Evolutionary conservation across 2,113 vertebrate species (phyloP), one percentile per base, ranked within the genome.

Genomic region (Ptilorrhoa leucosticta): DNA sequence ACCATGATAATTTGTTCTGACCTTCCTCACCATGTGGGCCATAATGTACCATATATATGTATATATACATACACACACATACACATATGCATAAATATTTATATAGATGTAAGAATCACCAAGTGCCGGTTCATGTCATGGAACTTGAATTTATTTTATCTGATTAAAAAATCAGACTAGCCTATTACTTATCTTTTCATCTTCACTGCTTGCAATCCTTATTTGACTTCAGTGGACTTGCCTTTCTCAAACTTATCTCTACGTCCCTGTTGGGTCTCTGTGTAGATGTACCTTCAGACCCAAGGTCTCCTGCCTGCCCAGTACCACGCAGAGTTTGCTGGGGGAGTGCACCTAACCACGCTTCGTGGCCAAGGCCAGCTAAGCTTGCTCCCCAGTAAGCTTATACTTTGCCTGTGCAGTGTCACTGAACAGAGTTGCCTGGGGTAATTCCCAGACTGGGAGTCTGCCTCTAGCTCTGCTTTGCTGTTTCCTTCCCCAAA

Each of bases 61-160:
- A 12, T 16, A 11, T 6, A 11, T 2, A 21, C 4, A 24, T 10
- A 28, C 4, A 65, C 3, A 40, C 4, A 39, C 2, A n/a, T 2
- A 17, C 2, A 15, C 3, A n/a, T 2, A 22, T 2, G 4, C 3
- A 37, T 3, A 15, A 7, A 45, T 42, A 22, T 30, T 9, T 40
- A 18, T 20, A 7, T 20, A 7, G 27, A 13, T 40, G 7, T 73
- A 48, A 73, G n/a, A 91, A 57, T 63, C 28, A 26, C 6, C 23
- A 54, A 66, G 13, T 8, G 17, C 7, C n/a, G 31, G 11, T 51
- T 84, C 39, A 54, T 37, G 56, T 84, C 39, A 54, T 37, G 56
- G 33, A 90, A 17, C n/a, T 39, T 85, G 22, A 76, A 65, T 83
- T 75, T 51, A 10, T 47, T 81, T 65, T 23, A 44, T 35, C 35